Conservation (phyloP, 2,888 invertebrate species). For the Hydrotaea diabolus region DNA sequence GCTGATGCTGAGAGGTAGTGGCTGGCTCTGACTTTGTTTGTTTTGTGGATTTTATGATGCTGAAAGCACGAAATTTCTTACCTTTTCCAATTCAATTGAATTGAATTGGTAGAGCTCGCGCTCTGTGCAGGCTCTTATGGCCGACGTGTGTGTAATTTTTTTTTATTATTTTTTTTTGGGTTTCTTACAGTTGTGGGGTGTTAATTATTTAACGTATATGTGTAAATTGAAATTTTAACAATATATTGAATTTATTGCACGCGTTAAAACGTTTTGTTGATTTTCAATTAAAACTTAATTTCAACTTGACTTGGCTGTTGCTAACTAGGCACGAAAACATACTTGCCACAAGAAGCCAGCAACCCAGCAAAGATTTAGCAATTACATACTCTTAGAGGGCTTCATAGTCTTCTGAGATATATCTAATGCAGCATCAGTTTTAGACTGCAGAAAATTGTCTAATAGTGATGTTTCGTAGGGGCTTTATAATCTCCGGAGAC, state of each 20-base stretch:
- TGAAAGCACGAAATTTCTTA: slow-evolving; percentile 34
- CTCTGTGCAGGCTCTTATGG: not conserved
- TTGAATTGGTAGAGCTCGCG: slow-evolving; percentile 3
- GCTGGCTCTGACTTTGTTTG: slow-evolving; percentile 17
- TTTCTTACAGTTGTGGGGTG: slow-evolving; percentile 49
- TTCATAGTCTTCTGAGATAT: too few species aligned
- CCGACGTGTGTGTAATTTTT: not conserved
- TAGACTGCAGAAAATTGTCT: too few species aligned
- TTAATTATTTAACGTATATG: slow-evolving; percentile 66
- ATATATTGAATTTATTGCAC: slow-evolving; percentile 64
- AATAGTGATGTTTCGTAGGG: too few species aligned
- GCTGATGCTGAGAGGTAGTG: not conserved
- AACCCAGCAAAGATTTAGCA: too few species aligned
- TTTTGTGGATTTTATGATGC: slow-evolving; percentile 12
- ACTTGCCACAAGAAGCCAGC: not conserved
- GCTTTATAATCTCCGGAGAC: too few species aligned
- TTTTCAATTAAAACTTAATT: slow-evolving; percentile 62
- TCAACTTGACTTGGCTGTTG: not conserved
- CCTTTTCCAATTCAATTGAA: slow-evolving; percentile 21
- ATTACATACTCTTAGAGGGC: too few species aligned
- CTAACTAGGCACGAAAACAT: not conserved
- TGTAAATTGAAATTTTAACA: slow-evolving; percentile 67
- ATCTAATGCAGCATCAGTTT: too few species aligned
- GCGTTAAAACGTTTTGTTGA: slow-evolving; percentile 62
- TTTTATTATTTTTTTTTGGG: not conserved